These are phyloP conservation scores for Hafferia zeledoni DNA, from an alignment of 2,797 vertebrate genomes.

Conservation along the genomic window DNA sequence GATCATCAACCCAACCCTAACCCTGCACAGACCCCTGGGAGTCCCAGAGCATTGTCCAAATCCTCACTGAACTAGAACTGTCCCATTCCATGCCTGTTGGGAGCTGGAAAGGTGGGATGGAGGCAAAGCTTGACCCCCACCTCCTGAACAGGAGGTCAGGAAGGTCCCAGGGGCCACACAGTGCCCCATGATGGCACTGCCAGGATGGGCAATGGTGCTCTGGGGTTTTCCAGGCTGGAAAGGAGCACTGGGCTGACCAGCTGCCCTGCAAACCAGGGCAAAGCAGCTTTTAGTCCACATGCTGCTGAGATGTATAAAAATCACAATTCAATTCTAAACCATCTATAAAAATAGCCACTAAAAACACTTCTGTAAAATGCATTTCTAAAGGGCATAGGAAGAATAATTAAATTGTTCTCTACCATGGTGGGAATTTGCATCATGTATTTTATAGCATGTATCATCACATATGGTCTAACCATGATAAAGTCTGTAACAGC, in stretches of 20 bases:
- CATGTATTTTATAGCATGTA: neutral
- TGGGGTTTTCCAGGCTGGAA: neutral
- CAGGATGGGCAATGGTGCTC: neutral
- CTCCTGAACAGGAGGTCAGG: rapidly evolving
- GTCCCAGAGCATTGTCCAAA: neutral
- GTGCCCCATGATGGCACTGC: neutral
- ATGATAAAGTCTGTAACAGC: neutral
- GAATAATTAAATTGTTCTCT: neutral
- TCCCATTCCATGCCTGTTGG: rapidly evolving
- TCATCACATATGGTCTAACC: neutral
- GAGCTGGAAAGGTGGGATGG: neutral
- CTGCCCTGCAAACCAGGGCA: neutral
- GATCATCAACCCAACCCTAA: no score
- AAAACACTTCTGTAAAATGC: neutral
- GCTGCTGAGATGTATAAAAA: neutral
- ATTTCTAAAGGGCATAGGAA: rapidly evolving
- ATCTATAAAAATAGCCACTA: neutral
- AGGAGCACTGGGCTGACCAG: rapidly evolving
- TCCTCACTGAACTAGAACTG: rapidly evolving
- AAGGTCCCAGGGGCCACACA: neutral
- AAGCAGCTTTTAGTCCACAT: rapidly evolving
- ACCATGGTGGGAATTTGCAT: rapidly evolving
- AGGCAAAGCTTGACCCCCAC: neutral
- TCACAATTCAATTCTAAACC: neutral
- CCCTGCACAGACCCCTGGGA: neutral